Base-by-base conservation (phyloP, 2,113 vertebrate species). In the Syngnathus scovelli region DNA sequence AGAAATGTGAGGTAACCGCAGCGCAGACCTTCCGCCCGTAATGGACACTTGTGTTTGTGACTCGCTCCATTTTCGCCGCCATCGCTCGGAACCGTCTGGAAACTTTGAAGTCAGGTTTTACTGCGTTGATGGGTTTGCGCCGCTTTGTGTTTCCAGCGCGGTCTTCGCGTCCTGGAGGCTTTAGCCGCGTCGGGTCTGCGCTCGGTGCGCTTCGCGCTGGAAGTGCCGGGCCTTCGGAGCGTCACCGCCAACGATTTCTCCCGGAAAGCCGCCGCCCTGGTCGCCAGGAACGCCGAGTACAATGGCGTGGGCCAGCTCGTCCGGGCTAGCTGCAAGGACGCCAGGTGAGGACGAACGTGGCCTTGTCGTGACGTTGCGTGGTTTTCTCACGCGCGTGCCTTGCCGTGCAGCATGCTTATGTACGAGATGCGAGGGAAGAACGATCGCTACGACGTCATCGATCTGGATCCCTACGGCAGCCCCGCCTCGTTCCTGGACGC, bases 381-480 rank as follows among this genome's bases (percentile, higher is more conserved):
- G 27, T 33, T 33, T 33, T 33, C 27, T 33, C 27, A 33, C 2
- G 27, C 27, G 27, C 27, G 27, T 33, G 27, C 1, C 7, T 12
- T 36, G 61, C 0, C 21, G 0, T 44, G 0, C 79, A 95, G 94
- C 64, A 90, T 94, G 90, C 44, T 95, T 81, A 93, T 95, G 92
- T 93, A 94, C 2, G 91, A 93, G 75, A 91, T 91, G 75, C 91
- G 90, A 64, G 91, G 82, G 1, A 83, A 70, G 33, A 87, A 90
- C 3, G 84, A 92, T 0, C 88, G 89, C 0, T 98, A 95, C 0
- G 94, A 98, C 0, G 91, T 97, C 55, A 96, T 98, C 0, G 95
- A 96, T 75, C 89, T 98, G 76, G 96, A 98, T 68, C 95, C 96
- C 0, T 98, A 98, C 0, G 95, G 96, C 2, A 98, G 95, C 85